phyloP scores from a whole-genome alignment of 2,888 invertebrate genomes.

The Ceraclea dissimilis region DNA sequence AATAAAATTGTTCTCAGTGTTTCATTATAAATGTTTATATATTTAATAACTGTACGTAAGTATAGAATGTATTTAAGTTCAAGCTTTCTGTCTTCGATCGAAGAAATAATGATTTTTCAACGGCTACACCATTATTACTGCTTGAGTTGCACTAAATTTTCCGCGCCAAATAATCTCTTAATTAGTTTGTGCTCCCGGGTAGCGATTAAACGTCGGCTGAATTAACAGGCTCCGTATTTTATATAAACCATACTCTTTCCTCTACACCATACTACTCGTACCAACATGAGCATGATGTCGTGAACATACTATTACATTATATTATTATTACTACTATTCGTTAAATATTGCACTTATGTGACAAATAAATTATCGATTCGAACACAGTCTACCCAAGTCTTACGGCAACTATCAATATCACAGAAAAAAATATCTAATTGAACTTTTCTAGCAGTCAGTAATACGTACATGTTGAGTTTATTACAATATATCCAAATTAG shows the following conservation, averaged over 20 bases:
- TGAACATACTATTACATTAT: constrained; percentile 15
- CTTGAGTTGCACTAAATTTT: constrained; percentile 25
- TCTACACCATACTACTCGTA: background rate
- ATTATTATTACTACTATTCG: constrained; percentile 4
- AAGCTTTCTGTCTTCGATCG: background rate
- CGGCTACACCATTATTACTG: constrained; percentile 20
- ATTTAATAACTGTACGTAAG: no score
- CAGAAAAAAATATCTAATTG: no score
- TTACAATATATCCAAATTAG: no score
- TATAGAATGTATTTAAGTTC: no score
- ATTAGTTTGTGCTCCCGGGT: constrained; percentile 22
- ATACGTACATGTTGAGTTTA: no score
- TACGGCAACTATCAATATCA: no score
- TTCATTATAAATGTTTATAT: no score
- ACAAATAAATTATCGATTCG: background rate
- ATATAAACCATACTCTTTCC: constrained; percentile 2
- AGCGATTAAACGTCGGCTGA: constrained; percentile 15
- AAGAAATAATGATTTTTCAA: constrained; percentile 22
- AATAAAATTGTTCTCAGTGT: no score
- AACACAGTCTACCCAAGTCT: no score
- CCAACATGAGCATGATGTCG: constrained; percentile 3
- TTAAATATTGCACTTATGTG: constrained; percentile 8
- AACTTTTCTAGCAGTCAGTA: no score
- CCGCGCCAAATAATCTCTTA: constrained; percentile 26
- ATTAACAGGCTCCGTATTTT: constrained; percentile 16